Conservation (phyloP, 1,140 invertebrate genomes). For the Sesamia nonagrioides region DNA sequence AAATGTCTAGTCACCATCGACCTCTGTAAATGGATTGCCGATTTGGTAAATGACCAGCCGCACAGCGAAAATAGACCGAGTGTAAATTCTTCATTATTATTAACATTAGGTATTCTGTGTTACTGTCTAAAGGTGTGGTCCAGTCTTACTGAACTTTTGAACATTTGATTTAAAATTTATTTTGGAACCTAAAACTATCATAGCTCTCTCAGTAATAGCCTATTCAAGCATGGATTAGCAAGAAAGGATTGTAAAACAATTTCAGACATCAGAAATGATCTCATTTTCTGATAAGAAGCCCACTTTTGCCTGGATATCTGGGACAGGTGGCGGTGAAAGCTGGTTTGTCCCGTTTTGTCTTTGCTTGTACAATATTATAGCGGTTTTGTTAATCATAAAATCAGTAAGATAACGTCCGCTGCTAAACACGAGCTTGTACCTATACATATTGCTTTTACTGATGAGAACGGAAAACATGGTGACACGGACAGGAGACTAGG, state of each 20-base stretch:
- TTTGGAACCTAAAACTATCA: not conserved
- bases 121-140: no score
- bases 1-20: no score
- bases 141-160: no score
- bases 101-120: no score
- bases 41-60: no score
- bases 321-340: conserved; percentile 33
- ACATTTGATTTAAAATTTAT: not conserved
- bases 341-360: conserved; percentile 9
- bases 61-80: no score
- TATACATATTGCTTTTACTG: not conserved
- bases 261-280: conserved; percentile 30
- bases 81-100: no score
- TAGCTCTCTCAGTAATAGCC: not conserved
- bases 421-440: not conserved
- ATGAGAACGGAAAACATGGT: not conserved
- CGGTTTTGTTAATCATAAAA: conserved; percentile 12
- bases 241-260: not conserved
- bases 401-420: not conserved
- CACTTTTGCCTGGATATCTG: conserved; percentile 24
- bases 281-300: conserved; percentile 45
- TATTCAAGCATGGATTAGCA: not conserved
- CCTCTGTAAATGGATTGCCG: no score
- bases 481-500: not conserved
- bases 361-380: conserved; percentile 5